These are phyloP conservation scores for Mesodorylaimus sp. DNA, from an alignment of 2,888 invertebrate species.

Conservation along the genomic window DNA sequence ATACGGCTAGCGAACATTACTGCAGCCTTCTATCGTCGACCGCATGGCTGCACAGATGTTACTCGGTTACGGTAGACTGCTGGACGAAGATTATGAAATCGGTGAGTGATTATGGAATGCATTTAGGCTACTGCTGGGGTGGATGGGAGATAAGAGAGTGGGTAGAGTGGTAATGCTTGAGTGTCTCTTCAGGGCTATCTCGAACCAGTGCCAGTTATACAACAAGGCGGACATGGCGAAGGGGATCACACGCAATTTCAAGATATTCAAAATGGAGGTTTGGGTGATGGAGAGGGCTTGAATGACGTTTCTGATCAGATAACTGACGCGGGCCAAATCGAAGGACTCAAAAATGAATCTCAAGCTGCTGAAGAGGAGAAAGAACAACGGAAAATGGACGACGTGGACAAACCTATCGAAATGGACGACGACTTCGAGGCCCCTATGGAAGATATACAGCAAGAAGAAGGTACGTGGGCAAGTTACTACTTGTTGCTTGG, in stretches of 20 bases:
- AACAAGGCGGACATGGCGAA: constrained; percentile 50
- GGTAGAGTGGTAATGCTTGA: too few species aligned
- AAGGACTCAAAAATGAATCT: constrained; percentile 4
- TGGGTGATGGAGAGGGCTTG: constrained; percentile 77
- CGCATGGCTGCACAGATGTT: too few species aligned
- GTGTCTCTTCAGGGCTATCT: constrained; percentile 83
- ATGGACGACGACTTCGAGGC: constrained; percentile 24
- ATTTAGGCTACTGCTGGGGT: too few species aligned
- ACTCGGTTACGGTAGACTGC: too few species aligned
- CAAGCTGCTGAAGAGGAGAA: neutral
- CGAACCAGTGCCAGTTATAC: constrained; percentile 42
- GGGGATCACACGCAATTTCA: constrained; percentile 16
- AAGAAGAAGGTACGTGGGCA: neutral
- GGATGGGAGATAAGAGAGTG: too few species aligned
- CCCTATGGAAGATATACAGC: constrained; percentile 11
- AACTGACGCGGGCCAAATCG: constrained; percentile 57
- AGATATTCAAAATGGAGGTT: constrained; percentile 38
- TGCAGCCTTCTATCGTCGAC: too few species aligned
- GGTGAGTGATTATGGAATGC: too few species aligned
- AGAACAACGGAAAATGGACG: constrained; percentile 4
- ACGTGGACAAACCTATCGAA: constrained; percentile 25
- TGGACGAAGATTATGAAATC: too few species aligned
- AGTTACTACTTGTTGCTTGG: neutral
- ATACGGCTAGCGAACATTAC: too few species aligned
- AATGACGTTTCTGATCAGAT: constrained; percentile 87